A percentile compares a stretch with the other conserved stretches of the same genome.
phyloP scores from a whole-genome alignment of 2,113 vertebrate species.

The Dromas ardeola region DNA sequence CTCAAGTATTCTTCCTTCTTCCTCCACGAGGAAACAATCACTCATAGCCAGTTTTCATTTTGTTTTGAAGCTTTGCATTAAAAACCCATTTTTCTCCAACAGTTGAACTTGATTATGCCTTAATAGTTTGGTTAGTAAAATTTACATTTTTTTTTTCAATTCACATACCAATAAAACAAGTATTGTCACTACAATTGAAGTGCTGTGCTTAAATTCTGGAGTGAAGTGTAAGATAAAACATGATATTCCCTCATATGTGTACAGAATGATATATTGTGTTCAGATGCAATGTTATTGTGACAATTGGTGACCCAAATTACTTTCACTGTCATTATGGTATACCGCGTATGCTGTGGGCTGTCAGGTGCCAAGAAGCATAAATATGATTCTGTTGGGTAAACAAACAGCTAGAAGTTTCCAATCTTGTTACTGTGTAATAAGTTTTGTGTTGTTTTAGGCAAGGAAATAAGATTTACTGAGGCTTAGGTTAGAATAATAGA shows the following conservation, averaged over 20 bases:
- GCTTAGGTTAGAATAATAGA: neutral
- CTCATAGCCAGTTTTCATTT: neutral
- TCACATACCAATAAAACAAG: neutral
- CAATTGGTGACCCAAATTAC: neutral
- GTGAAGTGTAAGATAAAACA: neutral
- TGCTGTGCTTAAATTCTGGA: neutral
- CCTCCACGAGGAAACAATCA: constrained; percentile 1
- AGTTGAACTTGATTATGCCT: neutral
- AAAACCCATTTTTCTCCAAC: neutral
- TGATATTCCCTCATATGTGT: neutral
- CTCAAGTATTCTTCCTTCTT: neutral
- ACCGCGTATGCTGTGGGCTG: neutral
- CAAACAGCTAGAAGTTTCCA: neutral
- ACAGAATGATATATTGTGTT: neutral
- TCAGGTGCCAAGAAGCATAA: constrained; percentile 11
- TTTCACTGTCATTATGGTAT: neutral
- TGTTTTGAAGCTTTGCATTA: constrained; percentile 23
- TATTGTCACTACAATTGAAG: neutral
- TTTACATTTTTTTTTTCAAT: neutral
- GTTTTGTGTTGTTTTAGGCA: neutral
- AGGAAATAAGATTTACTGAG: neutral
- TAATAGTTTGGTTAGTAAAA: neutral
- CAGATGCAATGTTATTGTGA: neutral
- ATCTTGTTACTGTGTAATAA: neutral
- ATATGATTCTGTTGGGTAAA: neutral